Percentiles rank a stretch among this genome's conserved stretches.
Evolutionary conservation across 2,888 invertebrate species (phyloP).

Genomic region (Pammene fasciana): DNA sequence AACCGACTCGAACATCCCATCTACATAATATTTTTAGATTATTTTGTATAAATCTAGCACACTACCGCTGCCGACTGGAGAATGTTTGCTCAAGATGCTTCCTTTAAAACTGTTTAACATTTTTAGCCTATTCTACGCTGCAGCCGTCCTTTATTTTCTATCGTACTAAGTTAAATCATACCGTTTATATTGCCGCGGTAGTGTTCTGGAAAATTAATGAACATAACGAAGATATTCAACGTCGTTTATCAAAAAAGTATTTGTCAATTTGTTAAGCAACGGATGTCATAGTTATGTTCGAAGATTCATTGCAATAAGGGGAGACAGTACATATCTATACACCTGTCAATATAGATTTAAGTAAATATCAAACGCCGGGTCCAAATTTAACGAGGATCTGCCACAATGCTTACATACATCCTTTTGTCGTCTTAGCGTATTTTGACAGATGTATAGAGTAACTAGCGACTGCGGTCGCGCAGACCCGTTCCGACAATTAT

Average conservation of each 20-base stretch:
- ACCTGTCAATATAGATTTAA: slow-evolving; percentile 40
- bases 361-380: slow-evolving; percentile 37
- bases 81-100: slow-evolving; percentile 32
- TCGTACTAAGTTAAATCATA: slow-evolving; percentile 15
- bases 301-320: slow-evolving; percentile 15
- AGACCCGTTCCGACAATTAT: slow-evolving; percentile 31
- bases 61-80: slow-evolving; percentile 22
- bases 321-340: slow-evolving; percentile 35
- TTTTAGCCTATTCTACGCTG: slow-evolving; percentile 5
- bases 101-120: slow-evolving; percentile 9
- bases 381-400: slow-evolving; percentile 18
- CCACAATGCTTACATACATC: slow-evolving; percentile 16
- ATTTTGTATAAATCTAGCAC: slow-evolving; percentile 15
- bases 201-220: slow-evolving; percentile 7
- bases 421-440: slow-evolving; percentile 18
- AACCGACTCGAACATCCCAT: slow-evolving; percentile 32
- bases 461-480: slow-evolving; percentile 26
- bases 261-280: slow-evolving; percentile 23
- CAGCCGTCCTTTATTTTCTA: slow-evolving; percentile 30
- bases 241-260: slow-evolving; percentile 8
- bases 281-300: background rate
- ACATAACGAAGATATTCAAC: slow-evolving; percentile 11
- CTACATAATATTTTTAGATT: slow-evolving; percentile 11
- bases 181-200: slow-evolving; percentile 25
- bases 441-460: slow-evolving; percentile 41